Evolutionary conservation across 1,140 invertebrate genomes (phyloP).

Genomic region (Centruroides sculpturatus): DNA sequence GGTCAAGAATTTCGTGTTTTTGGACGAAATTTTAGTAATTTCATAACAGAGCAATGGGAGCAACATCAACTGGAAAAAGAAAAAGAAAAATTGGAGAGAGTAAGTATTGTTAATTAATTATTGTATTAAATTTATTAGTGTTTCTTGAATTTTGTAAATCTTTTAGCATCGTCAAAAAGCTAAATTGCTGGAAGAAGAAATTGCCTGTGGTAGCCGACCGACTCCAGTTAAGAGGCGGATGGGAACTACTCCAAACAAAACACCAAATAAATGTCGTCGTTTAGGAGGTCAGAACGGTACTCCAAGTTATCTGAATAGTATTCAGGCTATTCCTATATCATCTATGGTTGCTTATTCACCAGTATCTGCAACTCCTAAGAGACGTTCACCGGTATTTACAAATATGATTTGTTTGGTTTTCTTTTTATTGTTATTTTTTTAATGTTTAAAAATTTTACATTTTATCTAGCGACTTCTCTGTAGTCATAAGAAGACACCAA

Average conservation of each 20-base stretch:
- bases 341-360: too few species aligned
- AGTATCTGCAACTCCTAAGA: too few species aligned
- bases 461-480: too few species aligned
- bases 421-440: too few species aligned
- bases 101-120: too few species aligned
- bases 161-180: not conserved
- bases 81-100: slow-evolving; percentile 25
- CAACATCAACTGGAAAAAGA: slow-evolving; percentile 27
- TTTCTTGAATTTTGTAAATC: too few species aligned
- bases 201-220: not conserved
- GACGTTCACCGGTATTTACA: too few species aligned
- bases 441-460: too few species aligned
- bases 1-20: slow-evolving; percentile 26
- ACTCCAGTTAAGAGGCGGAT: not conserved
- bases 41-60: slow-evolving; percentile 28
- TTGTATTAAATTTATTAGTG: too few species aligned
- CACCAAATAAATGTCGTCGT: not conserved
- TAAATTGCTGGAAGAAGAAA: not conserved
- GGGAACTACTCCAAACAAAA: not conserved
- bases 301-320: not conserved
- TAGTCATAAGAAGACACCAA: too few species aligned
- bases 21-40: slow-evolving; percentile 25
- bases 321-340: too few species aligned
- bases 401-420: too few species aligned
- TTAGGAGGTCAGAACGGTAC: not conserved